phyloP scores from a whole-genome alignment of 2,888 invertebrate species.

The Bembecia ichneumoniformis region DNA sequence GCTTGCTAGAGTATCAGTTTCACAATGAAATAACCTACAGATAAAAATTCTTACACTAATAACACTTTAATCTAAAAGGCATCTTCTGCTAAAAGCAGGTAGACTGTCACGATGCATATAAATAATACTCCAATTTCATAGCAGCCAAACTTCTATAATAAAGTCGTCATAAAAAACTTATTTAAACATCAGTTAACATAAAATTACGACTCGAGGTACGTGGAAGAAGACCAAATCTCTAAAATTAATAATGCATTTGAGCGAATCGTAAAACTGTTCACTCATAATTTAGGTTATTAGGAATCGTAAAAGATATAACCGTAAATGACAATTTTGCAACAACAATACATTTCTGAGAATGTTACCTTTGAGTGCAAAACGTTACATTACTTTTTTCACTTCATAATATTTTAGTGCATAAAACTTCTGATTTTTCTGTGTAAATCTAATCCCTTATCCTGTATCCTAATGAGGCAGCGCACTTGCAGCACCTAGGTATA shows the following conservation, averaged over 20 bases:
- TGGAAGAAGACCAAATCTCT: neutral
- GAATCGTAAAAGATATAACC: conserved; percentile 37
- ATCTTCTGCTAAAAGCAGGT: no score
- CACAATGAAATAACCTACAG: no score
- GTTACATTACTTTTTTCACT: conserved; percentile 3
- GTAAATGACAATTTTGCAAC: conserved; percentile 33
- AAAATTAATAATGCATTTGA: neutral
- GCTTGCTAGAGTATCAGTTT: no score
- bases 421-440: neutral
- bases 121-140: no score
- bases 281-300: conserved; percentile 42
- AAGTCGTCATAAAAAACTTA: neutral
- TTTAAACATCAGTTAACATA: neutral
- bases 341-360: conserved; percentile 24
- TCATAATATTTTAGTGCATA: neutral
- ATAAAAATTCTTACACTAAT: no score
- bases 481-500: no score
- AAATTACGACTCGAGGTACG: neutral
- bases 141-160: no score
- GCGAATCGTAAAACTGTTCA: conserved; percentile 15
- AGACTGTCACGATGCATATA: no score
- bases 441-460: no score
- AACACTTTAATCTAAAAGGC: no score
- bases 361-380: conserved; percentile 7
- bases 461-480: no score